Base-by-base conservation (phyloP, 1,140 invertebrate genomes). In the Penaeus indicus region DNA sequence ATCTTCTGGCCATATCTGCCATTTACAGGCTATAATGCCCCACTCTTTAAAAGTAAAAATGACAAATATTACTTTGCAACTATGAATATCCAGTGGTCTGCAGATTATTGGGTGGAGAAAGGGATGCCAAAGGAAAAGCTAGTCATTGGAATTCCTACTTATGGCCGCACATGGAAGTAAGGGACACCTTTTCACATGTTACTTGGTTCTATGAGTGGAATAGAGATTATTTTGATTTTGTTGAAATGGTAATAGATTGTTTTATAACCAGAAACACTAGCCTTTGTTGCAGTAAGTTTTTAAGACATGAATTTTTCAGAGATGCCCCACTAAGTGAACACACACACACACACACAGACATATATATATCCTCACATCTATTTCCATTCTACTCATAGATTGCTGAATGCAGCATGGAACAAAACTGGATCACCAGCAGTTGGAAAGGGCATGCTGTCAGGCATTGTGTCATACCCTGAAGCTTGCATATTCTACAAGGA, bases 91-190 rank as follows among this genome's bases (percentile, higher is more conserved):
- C 97, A 97, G 92, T 97, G 95, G 92, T 95, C 97, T 3, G 95
- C 95, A 1, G 94, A 96, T 89, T 96, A 97, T 94, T 98, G 97
- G 96, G 90, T 95, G 1, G 91, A 93, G 4, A 95, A 95, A 90
- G 98, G 97, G 27, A 95, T 98, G 93, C 96, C 97, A 3, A 93
- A 93, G 81, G 93, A 95, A 38, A 98, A 98, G 93, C 95, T 99
- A 42, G 95, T 97, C 19, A 93, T 99, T 27, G 98, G 98, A 0
- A 94, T 98, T 90, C 97, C 97, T 61, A 97, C 96, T 60, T 99
- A 98, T 93, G 98, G 97, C 5, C 96, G 97, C 92, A 95, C 95
- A 5, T 98, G 95, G 90, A 95, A 92, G 95, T 95, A 92, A 92
- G 93, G 92, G 79, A 60, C 54, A 1, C 11, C 10, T 54, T 54